Base-by-base conservation (phyloP, 1,140 invertebrate genomes). In the Caenorhabditis latens region DNA sequence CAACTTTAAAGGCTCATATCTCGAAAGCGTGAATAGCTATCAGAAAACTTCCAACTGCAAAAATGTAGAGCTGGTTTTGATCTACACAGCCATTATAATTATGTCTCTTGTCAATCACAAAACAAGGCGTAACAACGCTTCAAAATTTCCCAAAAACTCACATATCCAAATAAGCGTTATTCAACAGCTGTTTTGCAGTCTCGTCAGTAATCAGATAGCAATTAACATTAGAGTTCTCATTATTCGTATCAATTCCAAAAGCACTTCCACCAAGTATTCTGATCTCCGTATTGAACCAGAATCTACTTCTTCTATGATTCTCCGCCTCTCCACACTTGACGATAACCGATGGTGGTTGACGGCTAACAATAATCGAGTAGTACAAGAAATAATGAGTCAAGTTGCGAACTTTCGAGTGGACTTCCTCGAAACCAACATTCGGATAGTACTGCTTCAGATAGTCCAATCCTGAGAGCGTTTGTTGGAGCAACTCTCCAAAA, bases 221-320 rank as follows among this genome's bases (percentile, higher is more conserved):
- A 32, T 91, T 90, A 14, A 91, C 90, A 55, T 90, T 84, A 6
- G 89, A 43, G 32, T 89, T 90, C 50, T 92, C 92, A 16, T 88
- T 85, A 24, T 57, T 86, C 65, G 79, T 86, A 48, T 92, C 86
- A 3, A 92, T 42, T 86, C 91, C 91, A 84, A 92, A 92, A 5
- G 92, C 92, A 19, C 88, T 84, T 57, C 91, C 91, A 24, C 91
- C 91, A 1, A 92, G 89, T 6, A 92, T 88, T 61, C 91, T 92
- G 58, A 92, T 91, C 83, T 92, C 91, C 0, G 92, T 92, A 53
- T 92, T 92, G 63, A 92, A 92, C 91, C 91, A 92, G 83, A 92
- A 92, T 48, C 91, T 86, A 83, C 89, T 90, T 61, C 91, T 71
- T 87, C 91, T 61, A 82, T 92, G 92, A 65, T 92, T 92, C 71